Evolutionary conservation across 2,888 invertebrate species (phyloP), one percentile per base, ranked within the genome.

Genomic region (Malacosoma neustria): DNA sequence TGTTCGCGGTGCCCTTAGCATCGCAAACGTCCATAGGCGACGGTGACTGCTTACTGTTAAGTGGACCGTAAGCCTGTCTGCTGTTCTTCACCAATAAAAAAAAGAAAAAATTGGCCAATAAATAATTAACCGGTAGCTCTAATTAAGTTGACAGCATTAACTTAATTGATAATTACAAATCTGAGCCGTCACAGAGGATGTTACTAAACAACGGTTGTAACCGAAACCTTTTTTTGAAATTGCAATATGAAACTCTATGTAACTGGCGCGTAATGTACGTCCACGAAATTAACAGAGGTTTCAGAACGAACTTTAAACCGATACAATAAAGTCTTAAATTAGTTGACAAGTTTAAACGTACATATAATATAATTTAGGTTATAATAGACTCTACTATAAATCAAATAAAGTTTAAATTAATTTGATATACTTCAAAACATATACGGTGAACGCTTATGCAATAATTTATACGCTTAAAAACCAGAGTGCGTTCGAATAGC

Each of bases 161-260:
- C 5, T 22, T 22, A 22, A 2, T 22, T 22, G 7, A 5, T 22
- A 22, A 22, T 22, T 22, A 22, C 22, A 3, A 22, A 9, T 22
- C 6, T 2, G 4, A 22, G 22, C 22, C 22, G 22, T 22, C 22
- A 22, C 22, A 22, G 36, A 62, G 69, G 70, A 71, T 67, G 59
- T 73, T 72, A 67, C 71, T 52, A 65, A 64, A 69, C 50, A 50
- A 45, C 43, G 47, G 54, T 54, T 65, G 70, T 65, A 69, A 72
- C 63, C 48, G 67, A 70, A 67, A 70, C 66, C 59, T 42, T 48
- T 54, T 67, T n/a, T n/a, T n/a, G n/a, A n/a, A 64, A 64, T 64
- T 65, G 56, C 57, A 43, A 48, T 49, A 51, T 52, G 36, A 67
- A 70, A 68, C 65, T 61, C 67, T 62, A 66, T 66, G 75, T 72